Evolutionary conservation across 2,888 invertebrate genomes (phyloP), one percentile per base, ranked within the genome.

Genomic region (Beris chalybata): DNA sequence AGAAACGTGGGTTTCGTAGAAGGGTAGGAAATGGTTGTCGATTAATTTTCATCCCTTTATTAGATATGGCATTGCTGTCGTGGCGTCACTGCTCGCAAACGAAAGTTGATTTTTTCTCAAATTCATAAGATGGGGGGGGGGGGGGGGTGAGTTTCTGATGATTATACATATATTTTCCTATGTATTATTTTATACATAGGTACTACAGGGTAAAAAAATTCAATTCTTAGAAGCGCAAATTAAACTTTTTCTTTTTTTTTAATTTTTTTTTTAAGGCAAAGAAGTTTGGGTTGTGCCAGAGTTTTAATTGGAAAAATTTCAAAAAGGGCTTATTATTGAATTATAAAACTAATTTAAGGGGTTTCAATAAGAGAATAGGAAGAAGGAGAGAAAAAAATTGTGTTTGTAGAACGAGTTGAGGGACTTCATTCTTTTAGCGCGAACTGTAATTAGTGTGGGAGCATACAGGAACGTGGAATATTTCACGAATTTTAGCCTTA

Each of bases 251-350:
- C 9, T 59, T 61, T 38, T 38, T 38, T 59, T 61, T 50, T 50
- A 61, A 61, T 61, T 61, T 52, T 22, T 22, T 67, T 67, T 64
- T 30, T n/a, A 44, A 38, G 50, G 7, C 38, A 52, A 61, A 38
- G 50, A 61, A 61, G 61, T 61, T 59, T 52, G 61, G 61, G 61
- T 65, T 59, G 45, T 48, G 67, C 59, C 67, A 32, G 59, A 67
- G 65, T 65, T 68, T 68, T 68, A 68, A 68, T 68, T 68, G 61
- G 68, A 68, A 68, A 68, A 68, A 66, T 68, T 68, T 67, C 63
- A 63, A 68, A 22, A 65, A 65, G 65, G 65, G 68, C 68, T 65
- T 65, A 61, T 61, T 68, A 68, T 68, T 68, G 66, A 68, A 68
- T 66, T 68, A 68, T 65, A 63, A 66, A 68, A 68, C 68, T 68